phyloP scores from a whole-genome alignment of 1,140 invertebrate species.

The Drosophila kikkawai region DNA sequence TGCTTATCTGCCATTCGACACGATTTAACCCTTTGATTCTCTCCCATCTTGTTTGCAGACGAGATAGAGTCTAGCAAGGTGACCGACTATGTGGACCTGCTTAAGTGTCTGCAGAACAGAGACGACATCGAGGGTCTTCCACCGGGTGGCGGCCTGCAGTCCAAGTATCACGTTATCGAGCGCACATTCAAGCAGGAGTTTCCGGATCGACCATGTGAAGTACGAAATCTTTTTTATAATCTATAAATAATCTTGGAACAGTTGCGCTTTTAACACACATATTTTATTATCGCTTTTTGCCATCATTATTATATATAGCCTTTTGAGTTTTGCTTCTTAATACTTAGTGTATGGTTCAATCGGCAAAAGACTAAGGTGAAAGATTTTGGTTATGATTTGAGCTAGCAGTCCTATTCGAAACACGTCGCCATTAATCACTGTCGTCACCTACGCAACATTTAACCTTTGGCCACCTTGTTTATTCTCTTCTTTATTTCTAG shows the following conservation, averaged over 20 bases:
- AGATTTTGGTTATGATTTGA: constrained; percentile 17
- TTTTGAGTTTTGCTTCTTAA: constrained; percentile 32
- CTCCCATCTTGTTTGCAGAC: constrained; percentile 72
- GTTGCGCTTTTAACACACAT: constrained; percentile 43
- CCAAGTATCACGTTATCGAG: constrained; percentile 84
- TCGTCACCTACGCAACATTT: constrained; percentile 13
- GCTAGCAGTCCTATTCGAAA: constrained; percentile 16
- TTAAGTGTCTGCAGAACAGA: constrained; percentile 71
- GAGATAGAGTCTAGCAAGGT: constrained; percentile 69
- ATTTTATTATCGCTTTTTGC: constrained; percentile 41
- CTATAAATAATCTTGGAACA: constrained; percentile 49
- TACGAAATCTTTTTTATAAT: constrained; percentile 81
- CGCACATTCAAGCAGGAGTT: constrained; percentile 79
- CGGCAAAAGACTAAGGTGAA: constrained; percentile 13
- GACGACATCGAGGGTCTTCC: constrained; percentile 84
- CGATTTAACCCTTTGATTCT: constrained; percentile 11
- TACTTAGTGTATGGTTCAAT: constrained; percentile 7
- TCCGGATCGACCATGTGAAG: constrained; percentile 83
- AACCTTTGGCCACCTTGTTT: constrained; percentile 57
- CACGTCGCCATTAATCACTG: constrained; percentile 25
- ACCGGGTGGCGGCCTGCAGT: constrained; percentile 81
- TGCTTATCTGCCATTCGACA: background rate
- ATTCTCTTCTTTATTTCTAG: constrained; percentile 81
- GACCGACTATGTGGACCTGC: constrained; percentile 72
- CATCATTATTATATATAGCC: constrained; percentile 21